These are phyloP conservation scores for Cephalopachus bancanus DNA, from an alignment of 2,797 vertebrate species.

Conservation along the genomic window DNA sequence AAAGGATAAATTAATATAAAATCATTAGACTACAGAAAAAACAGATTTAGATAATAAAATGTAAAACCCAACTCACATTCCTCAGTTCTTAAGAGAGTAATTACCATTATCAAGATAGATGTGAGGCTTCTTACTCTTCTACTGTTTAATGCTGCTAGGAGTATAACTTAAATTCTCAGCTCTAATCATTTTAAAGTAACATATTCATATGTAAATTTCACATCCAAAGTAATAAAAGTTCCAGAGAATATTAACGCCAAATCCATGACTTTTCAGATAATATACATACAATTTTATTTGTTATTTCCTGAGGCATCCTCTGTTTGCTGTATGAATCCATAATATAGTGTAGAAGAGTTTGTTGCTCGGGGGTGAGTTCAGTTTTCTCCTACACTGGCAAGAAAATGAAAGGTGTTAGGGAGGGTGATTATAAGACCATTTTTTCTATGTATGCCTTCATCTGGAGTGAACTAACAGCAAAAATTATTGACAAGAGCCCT, in stretches of 20 bases:
- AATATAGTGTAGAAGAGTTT: constrained; percentile 93
- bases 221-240: not conserved
- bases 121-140: not conserved
- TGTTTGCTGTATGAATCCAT: constrained; percentile 96
- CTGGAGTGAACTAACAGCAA: not conserved
- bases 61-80: not conserved
- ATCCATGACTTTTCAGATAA: constrained; percentile 27
- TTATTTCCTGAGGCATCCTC: constrained; percentile 96
- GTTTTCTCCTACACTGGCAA: constrained; percentile 94
- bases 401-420: constrained; percentile 80
- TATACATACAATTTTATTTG: constrained; percentile 95
- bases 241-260: constrained; percentile 44
- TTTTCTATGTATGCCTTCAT: not conserved
- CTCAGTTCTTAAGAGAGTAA: constrained; percentile 51
- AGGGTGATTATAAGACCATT: constrained; percentile 27
- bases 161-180: constrained; percentile 61
- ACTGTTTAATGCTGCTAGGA: constrained; percentile 12
- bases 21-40: constrained; percentile 44
- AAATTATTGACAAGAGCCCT: not conserved
- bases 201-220: constrained; percentile 24
- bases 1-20: constrained; percentile 47
- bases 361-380: constrained; percentile 94
- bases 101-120: constrained; percentile 6
- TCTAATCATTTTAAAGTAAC: constrained; percentile 59
- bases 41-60: constrained; percentile 4